These are phyloP conservation scores for Agonum fuliginosum DNA, from an alignment of 2,888 invertebrate species.

Conservation along the genomic window DNA sequence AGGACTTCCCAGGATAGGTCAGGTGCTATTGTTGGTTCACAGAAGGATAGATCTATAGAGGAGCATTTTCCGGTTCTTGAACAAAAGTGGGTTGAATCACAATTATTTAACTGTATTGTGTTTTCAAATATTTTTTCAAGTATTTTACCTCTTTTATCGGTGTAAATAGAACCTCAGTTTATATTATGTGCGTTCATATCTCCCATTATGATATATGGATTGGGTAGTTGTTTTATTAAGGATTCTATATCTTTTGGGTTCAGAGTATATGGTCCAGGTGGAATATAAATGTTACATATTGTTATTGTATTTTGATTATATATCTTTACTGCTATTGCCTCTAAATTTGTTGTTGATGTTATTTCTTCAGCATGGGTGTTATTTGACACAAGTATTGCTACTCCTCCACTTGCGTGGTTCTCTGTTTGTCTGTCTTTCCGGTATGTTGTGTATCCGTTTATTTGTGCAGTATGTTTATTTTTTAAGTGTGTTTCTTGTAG, in stretches of 20 bases:
- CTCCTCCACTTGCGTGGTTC: slow-evolving; percentile 39
- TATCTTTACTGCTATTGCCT: slow-evolving; percentile 23
- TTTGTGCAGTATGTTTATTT: neutral
- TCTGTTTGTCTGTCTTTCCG: slow-evolving; percentile 20
- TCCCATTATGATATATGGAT: slow-evolving; percentile 37
- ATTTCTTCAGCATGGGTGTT: neutral
- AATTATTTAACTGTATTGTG: neutral
- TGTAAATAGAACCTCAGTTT: slow-evolving; percentile 2
- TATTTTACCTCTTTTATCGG: slow-evolving; percentile 1
- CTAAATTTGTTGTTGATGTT: neutral
- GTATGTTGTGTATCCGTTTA: slow-evolving; percentile 40
- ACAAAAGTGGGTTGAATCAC: neutral
- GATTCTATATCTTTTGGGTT: neutral
- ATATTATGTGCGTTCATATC: slow-evolving; percentile 46
- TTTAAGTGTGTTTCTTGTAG: slow-evolving; percentile 57
- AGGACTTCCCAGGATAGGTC: slow-evolving; percentile 15
- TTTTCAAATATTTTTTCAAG: slow-evolving; percentile 24
- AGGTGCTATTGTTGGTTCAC: slow-evolving; percentile 9
- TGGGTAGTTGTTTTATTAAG: slow-evolving; percentile 3
- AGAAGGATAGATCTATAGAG: slow-evolving; percentile 30
- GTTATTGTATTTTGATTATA: neutral
- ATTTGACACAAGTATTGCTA: neutral
- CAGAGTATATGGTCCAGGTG: neutral
- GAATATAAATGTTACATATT: slow-evolving; percentile 50
- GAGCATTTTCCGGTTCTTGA: slow-evolving; percentile 27